phyloP scores from a whole-genome alignment of 2,113 vertebrate genomes.

The Apeltes quadracus region DNA sequence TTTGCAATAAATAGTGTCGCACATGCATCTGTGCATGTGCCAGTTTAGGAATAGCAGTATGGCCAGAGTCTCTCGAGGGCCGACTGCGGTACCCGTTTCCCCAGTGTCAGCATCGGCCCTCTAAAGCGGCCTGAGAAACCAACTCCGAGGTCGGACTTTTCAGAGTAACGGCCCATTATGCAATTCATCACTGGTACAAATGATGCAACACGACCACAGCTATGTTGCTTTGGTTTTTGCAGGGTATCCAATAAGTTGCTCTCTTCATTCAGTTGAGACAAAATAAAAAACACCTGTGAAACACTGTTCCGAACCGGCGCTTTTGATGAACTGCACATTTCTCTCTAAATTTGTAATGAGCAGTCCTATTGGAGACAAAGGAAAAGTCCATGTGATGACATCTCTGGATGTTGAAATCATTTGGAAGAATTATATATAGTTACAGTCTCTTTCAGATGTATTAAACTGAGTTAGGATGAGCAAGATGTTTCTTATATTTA shows the following conservation, averaged over 20 bases:
- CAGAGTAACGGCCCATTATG: slow-evolving; percentile 21
- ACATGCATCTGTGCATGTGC: slow-evolving; percentile 72
- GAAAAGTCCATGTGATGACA: neutral
- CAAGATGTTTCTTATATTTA: neutral
- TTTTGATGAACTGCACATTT: slow-evolving; percentile 33
- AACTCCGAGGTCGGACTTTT: slow-evolving; percentile 50
- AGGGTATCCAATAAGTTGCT: slow-evolving; percentile 1
- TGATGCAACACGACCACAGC: slow-evolving; percentile 14
- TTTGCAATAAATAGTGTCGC: slow-evolving; percentile 63
- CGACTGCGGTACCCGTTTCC: slow-evolving; percentile 42
- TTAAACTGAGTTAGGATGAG: neutral
- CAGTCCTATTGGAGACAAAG: neutral
- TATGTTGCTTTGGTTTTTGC: slow-evolving; percentile 14
- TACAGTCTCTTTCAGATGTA: neutral
- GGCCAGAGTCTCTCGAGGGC: slow-evolving; percentile 52
- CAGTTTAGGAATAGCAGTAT: slow-evolving; percentile 61
- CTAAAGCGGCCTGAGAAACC: slow-evolving; percentile 25
- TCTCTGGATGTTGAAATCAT: neutral
- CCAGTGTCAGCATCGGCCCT: slow-evolving; percentile 17
- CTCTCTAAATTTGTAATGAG: slow-evolving; percentile 11
- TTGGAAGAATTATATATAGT: neutral
- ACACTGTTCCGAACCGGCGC: slow-evolving; percentile 15
- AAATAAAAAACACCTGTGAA: slow-evolving; percentile 32
- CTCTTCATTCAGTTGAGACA: slow-evolving; percentile 16
- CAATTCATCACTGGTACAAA: slow-evolving; percentile 40